Base-by-base conservation (phyloP, 2,113 vertebrate genomes). In the Peromyscus polionotus region DNA sequence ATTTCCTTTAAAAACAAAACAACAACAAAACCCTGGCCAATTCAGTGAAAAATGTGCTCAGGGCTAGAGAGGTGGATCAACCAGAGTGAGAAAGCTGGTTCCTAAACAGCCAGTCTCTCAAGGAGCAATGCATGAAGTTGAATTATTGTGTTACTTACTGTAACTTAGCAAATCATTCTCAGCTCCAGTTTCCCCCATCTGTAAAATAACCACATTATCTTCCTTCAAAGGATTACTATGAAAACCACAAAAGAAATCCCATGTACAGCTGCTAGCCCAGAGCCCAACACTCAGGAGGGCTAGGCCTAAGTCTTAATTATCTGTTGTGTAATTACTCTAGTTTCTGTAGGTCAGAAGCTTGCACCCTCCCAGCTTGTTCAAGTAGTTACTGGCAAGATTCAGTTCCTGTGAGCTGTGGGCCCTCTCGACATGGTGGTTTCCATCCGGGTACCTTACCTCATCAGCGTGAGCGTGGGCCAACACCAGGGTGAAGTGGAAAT, bases 341-440 rank as follows among this genome's bases (percentile, higher is more conserved):
- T 92, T 96, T 95, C 90, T 94, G n/a, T 54, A 59, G 59, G 90
- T 92, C 77, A 95, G 87, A 83, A 81, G 26, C 57, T 7, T 72
- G 61, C 24, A 61, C 70, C 24, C 16, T 68, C 57, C 20, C 79
- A n/a, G 36, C 22, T 88, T 9, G 4, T 51, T 42, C 31, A 63
- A 68, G 31, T 61, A 79, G 51, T 20, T 85, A 33, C 1, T 39
- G 19, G 73, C 51, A 81, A 79, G 81, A 87, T 54, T 81, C 77
- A 86, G 59, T 36, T 61, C 81, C 39, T 77, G 0, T 7, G 48
- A 90, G 48, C n/a, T 85, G 16, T 14, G 68, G 90, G 20, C 57
- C 17, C 28, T 42, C 65, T 89, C 72, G 20, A 2, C 2, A 12
- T 2, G 42, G 31, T 54, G 73, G 48, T 33, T 48, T 51, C n/a